Percentiles rank a stretch among this genome's conserved stretches.
Evolutionary conservation across 2,888 invertebrate genomes (phyloP).

Genomic region (Penaeus monodon): DNA sequence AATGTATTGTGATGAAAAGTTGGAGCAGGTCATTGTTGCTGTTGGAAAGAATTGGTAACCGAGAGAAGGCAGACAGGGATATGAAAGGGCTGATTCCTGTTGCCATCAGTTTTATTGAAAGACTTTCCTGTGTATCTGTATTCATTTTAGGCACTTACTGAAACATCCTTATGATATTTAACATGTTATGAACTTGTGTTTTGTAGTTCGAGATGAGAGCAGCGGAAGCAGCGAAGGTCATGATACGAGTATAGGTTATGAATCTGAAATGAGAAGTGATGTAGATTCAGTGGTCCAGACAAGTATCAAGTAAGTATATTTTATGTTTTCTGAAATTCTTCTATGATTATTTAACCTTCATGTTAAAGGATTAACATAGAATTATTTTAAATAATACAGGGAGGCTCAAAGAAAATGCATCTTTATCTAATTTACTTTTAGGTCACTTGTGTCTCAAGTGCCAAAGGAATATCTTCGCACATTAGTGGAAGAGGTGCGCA

Average conservation of each 20-base stretch:
- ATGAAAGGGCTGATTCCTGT: too few relatives aligned
- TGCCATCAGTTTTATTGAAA: neutral
- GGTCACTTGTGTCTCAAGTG: conserved; percentile 51
- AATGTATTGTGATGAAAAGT: too few relatives aligned
- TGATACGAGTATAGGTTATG: conserved; percentile 56
- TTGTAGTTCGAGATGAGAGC: conserved; percentile 43
- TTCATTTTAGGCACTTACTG: neutral
- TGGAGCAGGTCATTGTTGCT: too few relatives aligned
- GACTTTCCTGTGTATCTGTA: neutral
- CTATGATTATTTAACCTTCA: too few relatives aligned
- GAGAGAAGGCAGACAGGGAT: too few relatives aligned
- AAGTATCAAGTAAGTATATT: conserved; percentile 46
- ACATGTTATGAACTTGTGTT: too few relatives aligned
- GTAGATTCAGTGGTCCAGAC: conserved; percentile 56
- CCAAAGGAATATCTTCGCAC: conserved; percentile 46
- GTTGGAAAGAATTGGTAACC: too few relatives aligned
- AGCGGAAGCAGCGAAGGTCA: conserved; percentile 57
- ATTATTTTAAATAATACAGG: too few relatives aligned
- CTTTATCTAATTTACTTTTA: neutral
- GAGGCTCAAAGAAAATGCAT: too few relatives aligned
- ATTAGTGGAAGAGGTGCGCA: conserved; percentile 56
- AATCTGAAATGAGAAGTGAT: conserved; percentile 55
- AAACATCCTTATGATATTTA: too few relatives aligned
- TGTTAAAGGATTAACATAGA: too few relatives aligned
- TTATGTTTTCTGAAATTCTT: neutral